Conservation (phyloP, 2,113 vertebrate genomes). For the Cygnus buccinator region DNA sequence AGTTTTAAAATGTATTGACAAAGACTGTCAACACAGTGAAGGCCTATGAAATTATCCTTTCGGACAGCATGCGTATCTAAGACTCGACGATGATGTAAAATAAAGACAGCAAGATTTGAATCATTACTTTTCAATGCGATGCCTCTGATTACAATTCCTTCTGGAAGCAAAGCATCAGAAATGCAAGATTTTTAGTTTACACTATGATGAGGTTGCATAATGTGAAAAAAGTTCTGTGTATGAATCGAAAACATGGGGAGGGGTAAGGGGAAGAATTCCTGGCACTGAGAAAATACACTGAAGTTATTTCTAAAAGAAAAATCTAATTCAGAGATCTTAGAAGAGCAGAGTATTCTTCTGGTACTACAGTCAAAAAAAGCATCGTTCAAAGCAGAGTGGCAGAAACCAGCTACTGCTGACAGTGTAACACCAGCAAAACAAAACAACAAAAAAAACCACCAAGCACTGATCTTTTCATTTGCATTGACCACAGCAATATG, state of each 20-base stretch:
- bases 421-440: neutral
- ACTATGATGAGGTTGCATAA: neutral
- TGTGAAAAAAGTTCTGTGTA: neutral
- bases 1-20: neutral
- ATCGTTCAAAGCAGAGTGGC: neutral
- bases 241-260: neutral
- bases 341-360: neutral
- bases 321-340: neutral
- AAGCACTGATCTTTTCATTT: neutral
- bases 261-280: neutral
- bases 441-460: too few species aligned
- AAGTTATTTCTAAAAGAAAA: neutral
- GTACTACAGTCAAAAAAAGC: neutral
- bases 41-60: neutral
- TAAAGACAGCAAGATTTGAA: neutral
- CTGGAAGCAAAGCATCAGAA: neutral
- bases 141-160: neutral
- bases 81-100: neutral
- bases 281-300: too few species aligned
- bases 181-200: neutral
- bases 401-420: neutral
- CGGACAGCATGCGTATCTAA: neutral
- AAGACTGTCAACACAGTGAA: neutral
- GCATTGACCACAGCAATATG: neutral
- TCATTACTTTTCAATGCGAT: neutral